phyloP scores from a whole-genome alignment of 2,797 vertebrate species.

The Phataginus tetradactyla region DNA sequence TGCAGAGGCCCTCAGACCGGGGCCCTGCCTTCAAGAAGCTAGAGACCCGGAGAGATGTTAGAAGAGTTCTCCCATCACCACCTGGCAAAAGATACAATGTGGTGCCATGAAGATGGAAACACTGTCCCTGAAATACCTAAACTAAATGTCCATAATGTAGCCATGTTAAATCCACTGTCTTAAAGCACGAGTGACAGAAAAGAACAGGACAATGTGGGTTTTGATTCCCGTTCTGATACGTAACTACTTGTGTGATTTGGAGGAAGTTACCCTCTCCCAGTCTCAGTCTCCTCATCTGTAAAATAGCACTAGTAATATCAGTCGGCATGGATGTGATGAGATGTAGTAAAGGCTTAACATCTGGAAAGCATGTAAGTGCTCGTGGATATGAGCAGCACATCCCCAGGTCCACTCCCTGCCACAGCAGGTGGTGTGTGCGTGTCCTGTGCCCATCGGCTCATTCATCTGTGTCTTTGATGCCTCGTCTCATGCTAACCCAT shows the following conservation, averaged over 20 bases:
- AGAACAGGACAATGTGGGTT: background rate
- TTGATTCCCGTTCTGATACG: background rate
- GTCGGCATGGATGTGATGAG: background rate
- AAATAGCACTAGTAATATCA: background rate
- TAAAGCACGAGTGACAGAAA: background rate
- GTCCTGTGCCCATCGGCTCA: background rate
- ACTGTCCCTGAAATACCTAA: background rate
- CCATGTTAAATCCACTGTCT: background rate
- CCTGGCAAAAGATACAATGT: accelerated
- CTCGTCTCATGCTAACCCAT: background rate
- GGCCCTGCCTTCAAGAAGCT: background rate
- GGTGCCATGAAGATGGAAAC: background rate
- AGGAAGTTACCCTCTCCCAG: background rate
- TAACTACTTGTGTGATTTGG: background rate
- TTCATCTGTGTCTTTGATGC: background rate
- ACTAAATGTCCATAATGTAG: background rate
- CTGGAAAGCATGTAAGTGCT: background rate
- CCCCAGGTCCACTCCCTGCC: background rate
- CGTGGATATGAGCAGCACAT: background rate
- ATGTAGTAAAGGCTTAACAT: background rate
- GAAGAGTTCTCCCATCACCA: background rate
- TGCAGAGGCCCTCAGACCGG: background rate
- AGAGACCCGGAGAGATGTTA: background rate
- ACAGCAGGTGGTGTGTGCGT: too few relatives aligned
- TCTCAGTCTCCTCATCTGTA: background rate